Conservation (phyloP, 2,888 invertebrate species). For the Drosophila nr. fundita region DNA sequence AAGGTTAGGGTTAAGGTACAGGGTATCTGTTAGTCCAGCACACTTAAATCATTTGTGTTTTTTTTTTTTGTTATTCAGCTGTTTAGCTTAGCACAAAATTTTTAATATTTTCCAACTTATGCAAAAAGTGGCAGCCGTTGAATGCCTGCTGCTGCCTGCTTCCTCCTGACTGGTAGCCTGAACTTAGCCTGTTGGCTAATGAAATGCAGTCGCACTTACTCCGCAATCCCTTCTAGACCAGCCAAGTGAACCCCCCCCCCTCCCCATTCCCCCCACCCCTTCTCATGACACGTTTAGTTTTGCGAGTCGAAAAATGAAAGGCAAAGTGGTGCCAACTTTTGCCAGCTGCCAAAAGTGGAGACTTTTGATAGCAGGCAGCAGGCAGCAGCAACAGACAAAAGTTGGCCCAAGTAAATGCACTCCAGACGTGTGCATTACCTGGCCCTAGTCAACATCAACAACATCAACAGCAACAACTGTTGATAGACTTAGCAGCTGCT, state of each 20-base stretch:
- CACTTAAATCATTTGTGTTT: neutral
- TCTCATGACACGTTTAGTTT: constrained; percentile 2
- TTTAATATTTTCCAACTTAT: constrained; percentile 80
- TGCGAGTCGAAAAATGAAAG: constrained; percentile 27
- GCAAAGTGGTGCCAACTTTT: constrained; percentile 60
- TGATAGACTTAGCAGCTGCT: constrained; percentile 44
- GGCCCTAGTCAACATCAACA: constrained; percentile 19
- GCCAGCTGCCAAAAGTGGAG: constrained; percentile 78
- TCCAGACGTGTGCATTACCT: constrained; percentile 61
- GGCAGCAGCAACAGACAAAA: constrained; percentile 41
- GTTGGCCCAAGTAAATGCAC: constrained; percentile 59
- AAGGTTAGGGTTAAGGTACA: neutral
- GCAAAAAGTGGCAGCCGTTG: constrained; percentile 73
- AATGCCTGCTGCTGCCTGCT: constrained; percentile 27
- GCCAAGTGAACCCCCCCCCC: neutral
- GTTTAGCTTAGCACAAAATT: constrained; percentile 57
- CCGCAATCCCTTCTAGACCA: neutral
- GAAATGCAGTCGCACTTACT: constrained; percentile 61
- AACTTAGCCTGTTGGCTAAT: constrained; percentile 61
- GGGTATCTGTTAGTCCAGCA: constrained; percentile 18
- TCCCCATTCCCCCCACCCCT: neutral
- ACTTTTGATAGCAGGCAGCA: constrained; percentile 62
- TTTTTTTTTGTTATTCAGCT: constrained; percentile 16
- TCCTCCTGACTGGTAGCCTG: neutral
- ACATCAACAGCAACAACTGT: constrained; percentile 12